Base-by-base conservation (phyloP, 2,888 invertebrate species). In the Ariolimax columbianus region DNA sequence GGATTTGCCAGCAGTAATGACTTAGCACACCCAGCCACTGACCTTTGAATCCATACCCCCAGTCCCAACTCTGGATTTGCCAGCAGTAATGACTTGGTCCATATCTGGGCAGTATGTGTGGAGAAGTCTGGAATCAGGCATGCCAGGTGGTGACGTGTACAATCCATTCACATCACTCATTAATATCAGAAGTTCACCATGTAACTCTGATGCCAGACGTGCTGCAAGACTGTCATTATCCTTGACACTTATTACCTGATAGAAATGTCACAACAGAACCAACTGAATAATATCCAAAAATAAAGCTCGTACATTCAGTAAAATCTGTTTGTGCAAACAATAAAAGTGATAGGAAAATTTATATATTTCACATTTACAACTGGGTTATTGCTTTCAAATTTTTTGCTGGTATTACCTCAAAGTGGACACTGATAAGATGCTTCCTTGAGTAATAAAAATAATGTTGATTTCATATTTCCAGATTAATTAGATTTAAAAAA, bases 101-200 rank as follows among this genome's bases (percentile, higher is more conserved):
- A 88, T 88, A 55, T 92, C 96, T 63, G 96, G 95, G 90, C 97
- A 96, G 94, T 97, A 99, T 0, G 98, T 98, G 93, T 97, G 97
- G 94, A 99, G 96, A 94, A 99, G 96, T 87, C 97, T 96, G 0
- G 99, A 98, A 0, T 98, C 99, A 90, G 98, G 92, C 91, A 97
- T 96, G 96, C 97, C 97, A 0, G 99, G 99, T 0, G 99, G 99
- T 89, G 97, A 96, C 90, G 98, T 99, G 95, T 98, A 99, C 90
- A 99, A 98, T 1, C 99, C 99, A 93, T 99, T 98, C 0, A 99
- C 99, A 93, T 99, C 99, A 9, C 99, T 98, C 97, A 99, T 98
- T 91, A 99, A 96, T 90, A 99, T 97, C 88, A 99, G 95, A 83
- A 99, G 95, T 94, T 99, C 99, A 0, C 99, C 98, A 66, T 95